Evolutionary conservation across 2,113 vertebrate species (phyloP), one percentile per base, ranked within the genome.

Genomic region (Petaurus breviceps): DNA sequence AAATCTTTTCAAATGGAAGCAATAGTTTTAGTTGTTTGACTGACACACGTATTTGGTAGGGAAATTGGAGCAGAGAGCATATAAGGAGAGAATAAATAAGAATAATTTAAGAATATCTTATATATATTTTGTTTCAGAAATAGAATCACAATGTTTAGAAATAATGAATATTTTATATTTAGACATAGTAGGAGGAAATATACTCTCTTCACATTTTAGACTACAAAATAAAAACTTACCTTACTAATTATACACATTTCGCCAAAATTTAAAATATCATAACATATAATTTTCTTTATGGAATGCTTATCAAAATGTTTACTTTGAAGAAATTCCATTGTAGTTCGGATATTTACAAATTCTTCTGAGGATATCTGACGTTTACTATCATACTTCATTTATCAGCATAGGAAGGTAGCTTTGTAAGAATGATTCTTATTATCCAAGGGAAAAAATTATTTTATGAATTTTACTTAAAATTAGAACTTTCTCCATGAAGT

Each of bases 41-140:
- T 46, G n/a, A 91, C 95, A 93, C 84, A 94, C 94, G 95, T 8
- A 93, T 94, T 96, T 94, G 28, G 94, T 93, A 96, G 47, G 46
- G 25, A 96, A 91, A 84, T 84, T 43, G 7, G 68, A 84, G 37
- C 6, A 8, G 37, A 84, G 16, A 23, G 68, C 68, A 84, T 68
- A 37, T 68, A 68, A 68, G 14, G 28, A 22, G 68, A 84, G n/a
- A 43, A 84, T 37, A 37, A 84, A 23, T 43, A 84, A 84, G n/a
- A 84, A 84, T 43, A 84, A 84, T 43, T 43, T 43, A 7, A 84
- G 68, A 0, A 43, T 43, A 23, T 84, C 16, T 23, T 43, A n/a
- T 37, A 68, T 68, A 16, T 68, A 68, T 68, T 68, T 68, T 68
- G 43, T 43, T 84, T 84, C 68, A 84, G 68, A 84, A 84, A 84